Evolutionary conservation across 2,888 invertebrate species (phyloP), one percentile per base, ranked within the genome.

Genomic region (Dasypogon diadema): DNA sequence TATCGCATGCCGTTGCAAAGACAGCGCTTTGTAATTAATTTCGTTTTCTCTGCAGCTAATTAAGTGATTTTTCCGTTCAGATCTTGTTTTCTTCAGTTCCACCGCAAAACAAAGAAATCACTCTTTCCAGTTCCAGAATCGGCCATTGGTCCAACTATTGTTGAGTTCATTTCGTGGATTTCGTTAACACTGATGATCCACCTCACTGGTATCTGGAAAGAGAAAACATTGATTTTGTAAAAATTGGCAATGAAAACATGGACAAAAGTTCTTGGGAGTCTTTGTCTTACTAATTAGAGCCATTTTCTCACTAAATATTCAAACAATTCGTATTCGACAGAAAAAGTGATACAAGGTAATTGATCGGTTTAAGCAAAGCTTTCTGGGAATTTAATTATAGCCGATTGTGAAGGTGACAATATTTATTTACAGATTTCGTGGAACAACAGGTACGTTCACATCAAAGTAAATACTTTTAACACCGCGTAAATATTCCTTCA

Each of bases 241-340:
- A 30, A 30, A 30, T 30, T 30, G 42, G 8, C 8, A 42, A 42
- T 12, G 2, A 30, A 42, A 12, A 42, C 8, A 42, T 42, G n/a
- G 42, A 10, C 1, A 12, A 42, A 8, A 30, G 12, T 12, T 42
- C n/a, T 42, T 2, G 42, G n/a, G 12, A 42, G n/a, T 12, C 8
- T 12, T 2, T 42, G 42, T 1, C 42, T 30, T 56, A n/a, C n/a
- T n/a, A 56, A 56, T 56, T 56, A 56, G 56, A 24, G 24, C 56
- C 30, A 30, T 30, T 30, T n/a, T n/a, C n/a, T n/a, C n/a, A n/a
- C n/a, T n/a, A n/a, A n/a, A n/a, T n/a, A n/a, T n/a, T n/a, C n/a
- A n/a, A n/a, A n/a, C n/a, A n/a, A n/a, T n/a, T n/a, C n/a, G n/a
- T n/a, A n/a, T n/a, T n/a, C n/a, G n/a, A n/a, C n/a, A n/a, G n/a